Evolutionary conservation across 1,140 invertebrate genomes (phyloP), one percentile per base, ranked within the genome.

Genomic region (Brachionus rubens): DNA sequence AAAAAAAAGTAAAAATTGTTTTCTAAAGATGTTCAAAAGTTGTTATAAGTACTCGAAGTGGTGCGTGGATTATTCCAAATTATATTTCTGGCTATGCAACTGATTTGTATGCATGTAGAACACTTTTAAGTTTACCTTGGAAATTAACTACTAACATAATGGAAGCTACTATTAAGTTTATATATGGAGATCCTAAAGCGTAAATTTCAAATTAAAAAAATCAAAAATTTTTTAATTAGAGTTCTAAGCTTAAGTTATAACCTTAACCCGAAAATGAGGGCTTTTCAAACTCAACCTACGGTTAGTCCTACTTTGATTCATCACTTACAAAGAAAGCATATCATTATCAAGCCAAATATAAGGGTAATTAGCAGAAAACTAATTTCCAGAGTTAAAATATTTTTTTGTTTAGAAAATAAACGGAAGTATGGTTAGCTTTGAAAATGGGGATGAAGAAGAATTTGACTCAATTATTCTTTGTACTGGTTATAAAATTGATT

Each of bases 401-500:
- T 54, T 40, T 21, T 72, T 16, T 24, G 4, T 26, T 14, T 77
- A 83, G 81, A 80, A 79, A 77, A 80, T 85, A 33, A 78, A 81
- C 43, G 81, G 79, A 2, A 80, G 79, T 12, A 80, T 56, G 10
- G 82, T 83, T 7, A 65, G 76, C 6, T 84, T 85, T 78, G 78
- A 80, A 26, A 79, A 83, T 79, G 83, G 82, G 1, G 40, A 78
- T 21, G 76, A 52, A 47, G 80, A 78, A 21, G 80, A 83, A 40
- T 80, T 83, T 78, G 83, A 85, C 78, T 50, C 75, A 19, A 82
- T 85, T 26, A 79, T 85, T 7, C 76, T 81, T 67, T 82, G 82
- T 77, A 85, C 83, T 21, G 83, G 83, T 3, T 85, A 84, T 79
- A 80, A 80, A 70, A 83, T 84, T 76, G 79, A 82, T 77, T 80